These are phyloP conservation scores for Paedocypris sp. DNA, from an alignment of 2,113 vertebrate species.

Conservation along the genomic window DNA sequence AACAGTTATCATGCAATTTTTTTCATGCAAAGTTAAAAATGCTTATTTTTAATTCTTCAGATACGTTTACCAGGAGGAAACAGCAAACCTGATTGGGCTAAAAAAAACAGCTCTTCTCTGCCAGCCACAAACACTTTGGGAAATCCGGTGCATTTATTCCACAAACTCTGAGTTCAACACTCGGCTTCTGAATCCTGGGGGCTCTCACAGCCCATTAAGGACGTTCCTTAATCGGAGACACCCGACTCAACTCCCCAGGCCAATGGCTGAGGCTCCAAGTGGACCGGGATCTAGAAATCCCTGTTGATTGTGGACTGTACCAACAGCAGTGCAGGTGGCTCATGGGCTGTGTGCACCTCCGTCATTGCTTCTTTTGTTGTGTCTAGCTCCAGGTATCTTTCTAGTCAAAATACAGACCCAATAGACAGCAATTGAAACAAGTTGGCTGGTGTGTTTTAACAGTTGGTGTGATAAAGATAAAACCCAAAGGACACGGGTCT, in stretches of 20 bases:
- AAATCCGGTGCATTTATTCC: background rate
- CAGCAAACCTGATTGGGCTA: background rate
- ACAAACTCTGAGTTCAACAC: background rate
- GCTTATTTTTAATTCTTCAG: too few relatives aligned
- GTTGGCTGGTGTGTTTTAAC: conserved; percentile 25
- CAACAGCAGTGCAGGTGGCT: background rate
- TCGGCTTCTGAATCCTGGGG: background rate
- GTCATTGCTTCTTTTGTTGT: background rate
- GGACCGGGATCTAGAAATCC: background rate
- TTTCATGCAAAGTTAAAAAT: too few relatives aligned
- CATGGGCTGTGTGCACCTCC: background rate
- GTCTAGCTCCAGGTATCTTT: conserved; percentile 13
- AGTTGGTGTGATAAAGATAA: conserved; percentile 30
- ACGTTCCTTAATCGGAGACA: background rate
- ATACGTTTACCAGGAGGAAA: background rate
- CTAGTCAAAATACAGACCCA: conserved; percentile 43
- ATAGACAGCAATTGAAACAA: background rate
- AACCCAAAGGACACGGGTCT: background rate
- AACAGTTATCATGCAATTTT: too few relatives aligned
- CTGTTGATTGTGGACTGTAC: background rate
- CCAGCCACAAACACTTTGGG: background rate
- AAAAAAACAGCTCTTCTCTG: background rate
- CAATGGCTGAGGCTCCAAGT: background rate
- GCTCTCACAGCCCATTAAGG: background rate
- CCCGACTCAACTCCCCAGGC: background rate